Conservation (phyloP, 2,888 invertebrate species). For the Cantharis nigra region DNA sequence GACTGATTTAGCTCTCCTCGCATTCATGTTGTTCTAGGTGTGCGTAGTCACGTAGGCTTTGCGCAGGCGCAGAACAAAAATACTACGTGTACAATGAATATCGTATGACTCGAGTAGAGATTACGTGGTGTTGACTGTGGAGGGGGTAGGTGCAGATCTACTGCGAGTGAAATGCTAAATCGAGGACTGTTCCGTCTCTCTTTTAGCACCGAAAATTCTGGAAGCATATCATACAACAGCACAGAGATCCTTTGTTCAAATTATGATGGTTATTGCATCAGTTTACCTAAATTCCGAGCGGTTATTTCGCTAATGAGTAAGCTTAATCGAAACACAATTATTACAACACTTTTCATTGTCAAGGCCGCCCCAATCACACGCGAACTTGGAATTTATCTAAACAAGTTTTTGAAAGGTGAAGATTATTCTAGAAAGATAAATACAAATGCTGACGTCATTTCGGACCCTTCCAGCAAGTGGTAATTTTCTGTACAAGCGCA, state of each 20-base stretch:
- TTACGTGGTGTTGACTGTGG: not conserved
- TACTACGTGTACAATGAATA: constrained; percentile 1
- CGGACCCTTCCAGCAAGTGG: not conserved
- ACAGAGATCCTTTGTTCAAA: not conserved
- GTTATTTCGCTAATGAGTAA: not conserved
- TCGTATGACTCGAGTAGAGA: constrained; percentile 1
- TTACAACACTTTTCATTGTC: not conserved
- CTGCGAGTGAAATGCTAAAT: not conserved
- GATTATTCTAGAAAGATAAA: not conserved
- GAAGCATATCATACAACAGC: not conserved
- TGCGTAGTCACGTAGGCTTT: constrained; percentile 37
- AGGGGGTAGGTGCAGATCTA: not conserved
- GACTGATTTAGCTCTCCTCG: constrained; percentile 30
- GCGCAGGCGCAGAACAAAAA: constrained; percentile 27
- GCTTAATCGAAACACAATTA: not conserved
- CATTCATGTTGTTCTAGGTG: constrained; percentile 4
- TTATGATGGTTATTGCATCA: not conserved
- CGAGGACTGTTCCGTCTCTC: not conserved
- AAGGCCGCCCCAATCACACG: not conserved
- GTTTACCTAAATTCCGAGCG: not conserved
- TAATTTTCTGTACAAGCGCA: not conserved
- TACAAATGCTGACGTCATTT: not conserved
- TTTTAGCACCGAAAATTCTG: not conserved
- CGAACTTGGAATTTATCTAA: not conserved
- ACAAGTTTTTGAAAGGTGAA: not conserved